Evolutionary conservation across 2,113 vertebrate species (phyloP).

Genomic region (Rhinolophus ferrumequinum): DNA sequence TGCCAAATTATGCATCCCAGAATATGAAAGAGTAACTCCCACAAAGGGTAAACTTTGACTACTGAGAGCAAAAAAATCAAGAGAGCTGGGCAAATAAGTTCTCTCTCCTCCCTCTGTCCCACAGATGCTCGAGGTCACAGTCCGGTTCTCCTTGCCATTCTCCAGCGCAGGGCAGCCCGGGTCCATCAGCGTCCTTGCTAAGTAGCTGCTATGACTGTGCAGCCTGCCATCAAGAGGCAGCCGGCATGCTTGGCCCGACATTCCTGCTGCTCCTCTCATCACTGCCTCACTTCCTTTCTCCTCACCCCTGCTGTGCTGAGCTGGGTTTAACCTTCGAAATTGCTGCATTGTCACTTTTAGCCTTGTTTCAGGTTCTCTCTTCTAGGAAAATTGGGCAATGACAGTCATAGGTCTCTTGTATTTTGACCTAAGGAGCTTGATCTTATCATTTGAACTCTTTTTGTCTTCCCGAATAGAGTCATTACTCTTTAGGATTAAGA

Average conservation of each 20-base stretch:
- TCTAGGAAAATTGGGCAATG: background rate
- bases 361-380: background rate
- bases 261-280: background rate
- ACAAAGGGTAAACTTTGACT: background rate
- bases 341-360: background rate
- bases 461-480: conserved; percentile 10
- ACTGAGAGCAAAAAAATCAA: background rate
- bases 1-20: background rate
- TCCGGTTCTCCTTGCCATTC: background rate
- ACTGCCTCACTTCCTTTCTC: background rate
- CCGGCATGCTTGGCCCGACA: rapidly evolving
- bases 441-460: background rate
- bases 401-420: background rate
- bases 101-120: background rate
- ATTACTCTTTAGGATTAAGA: background rate
- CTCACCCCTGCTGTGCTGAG: background rate
- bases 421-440: background rate
- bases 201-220: background rate
- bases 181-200: background rate
- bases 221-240: background rate
- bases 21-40: background rate
- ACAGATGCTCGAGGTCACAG: background rate
- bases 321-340: background rate
- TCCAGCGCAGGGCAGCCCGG: background rate
- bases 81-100: background rate